A percentile compares a stretch with the other conserved stretches of the same genome.
Evolutionary conservation across 2,888 invertebrate genomes (phyloP).

Genomic region (Xanthia icteritia): DNA sequence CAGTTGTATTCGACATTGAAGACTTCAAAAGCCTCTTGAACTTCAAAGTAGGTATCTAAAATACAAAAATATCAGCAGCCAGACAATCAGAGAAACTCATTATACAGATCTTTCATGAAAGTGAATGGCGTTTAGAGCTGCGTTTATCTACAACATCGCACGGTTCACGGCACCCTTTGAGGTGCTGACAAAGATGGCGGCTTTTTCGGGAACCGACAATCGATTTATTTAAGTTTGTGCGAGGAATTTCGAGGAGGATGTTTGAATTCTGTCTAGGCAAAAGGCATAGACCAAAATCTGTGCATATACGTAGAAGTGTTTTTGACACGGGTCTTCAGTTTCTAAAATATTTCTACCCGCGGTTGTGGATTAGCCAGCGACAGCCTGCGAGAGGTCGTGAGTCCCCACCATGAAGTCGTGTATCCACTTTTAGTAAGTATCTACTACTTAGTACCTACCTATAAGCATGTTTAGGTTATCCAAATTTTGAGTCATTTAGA

Average conservation of each 20-base stretch:
- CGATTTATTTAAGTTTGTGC: conserved; percentile 38
- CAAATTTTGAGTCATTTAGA: background rate
- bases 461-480: background rate
- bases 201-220: conserved; percentile 31
- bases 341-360: no score
- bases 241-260: background rate
- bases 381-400: background rate
- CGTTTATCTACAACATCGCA: conserved; percentile 57
- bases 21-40: conserved; percentile 24
- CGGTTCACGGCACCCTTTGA: conserved; percentile 56
- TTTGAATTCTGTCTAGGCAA: conserved; percentile 8
- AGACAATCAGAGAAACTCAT: conserved; percentile 51
- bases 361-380: no score
- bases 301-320: background rate
- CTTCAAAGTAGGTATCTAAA: conserved; percentile 33
- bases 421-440: background rate
- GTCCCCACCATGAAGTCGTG: background rate
- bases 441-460: background rate
- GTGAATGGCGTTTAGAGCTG: conserved; percentile 54
- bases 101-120: conserved; percentile 48
- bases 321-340: no score
- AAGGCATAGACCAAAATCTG: background rate
- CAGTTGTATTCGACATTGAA: conserved; percentile 32
- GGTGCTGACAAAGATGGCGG: conserved; percentile 39
- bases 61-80: conserved; percentile 45